Base-by-base conservation (phyloP, 2,888 invertebrate genomes). In the Lasioglossum vierecki region DNA sequence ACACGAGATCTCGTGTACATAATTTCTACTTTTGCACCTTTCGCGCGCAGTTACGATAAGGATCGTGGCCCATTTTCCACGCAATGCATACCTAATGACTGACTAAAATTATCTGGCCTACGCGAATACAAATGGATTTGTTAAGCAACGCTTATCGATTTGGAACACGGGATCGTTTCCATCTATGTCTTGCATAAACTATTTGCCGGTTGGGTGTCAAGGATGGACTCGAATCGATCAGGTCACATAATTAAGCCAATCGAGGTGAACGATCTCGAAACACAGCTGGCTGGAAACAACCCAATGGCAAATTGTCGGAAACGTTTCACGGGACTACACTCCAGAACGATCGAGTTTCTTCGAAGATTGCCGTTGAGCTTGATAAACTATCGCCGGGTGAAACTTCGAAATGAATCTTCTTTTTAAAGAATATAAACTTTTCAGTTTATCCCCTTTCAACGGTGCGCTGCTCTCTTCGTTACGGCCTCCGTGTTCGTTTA, bases 381-480 rank as follows among this genome's bases (percentile, higher is more conserved):
- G 66, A 83, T 77, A 57, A 26, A 70, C 68, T 68, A 71, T 66
- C 70, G 39, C 53, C n/a, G 15, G 22, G 0, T 11, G 41, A 30
- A 70, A 70, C 46, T 46, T 68, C 18, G 66, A 57, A 76, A 76
- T 73, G 76, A 79, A 79, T 79, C 49, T 68, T 68, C 26, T 76
- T 79, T 76, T 77, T 66, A 66, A 80, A 75, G 70, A 53, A 75
- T 71, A 66, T 84, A 84, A 84, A 85, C 63, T 77, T 80, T 26
- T 60, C 76, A 53, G 60, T 70, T 70, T 74, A 71, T 76, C 80
- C 70, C 53, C 71, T 9, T 63, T 74, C 66, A 66, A 15, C 44
- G n/a, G 41, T 77, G 26, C 71, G 46, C 68, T 70, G 49, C 49
- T 49, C 79, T 73, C 71, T 35, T 39, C 76, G 35, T 53, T 39